Evolutionary conservation across 2,797 vertebrate species (phyloP).

Genomic region (Kryptopterus vitreolus): DNA sequence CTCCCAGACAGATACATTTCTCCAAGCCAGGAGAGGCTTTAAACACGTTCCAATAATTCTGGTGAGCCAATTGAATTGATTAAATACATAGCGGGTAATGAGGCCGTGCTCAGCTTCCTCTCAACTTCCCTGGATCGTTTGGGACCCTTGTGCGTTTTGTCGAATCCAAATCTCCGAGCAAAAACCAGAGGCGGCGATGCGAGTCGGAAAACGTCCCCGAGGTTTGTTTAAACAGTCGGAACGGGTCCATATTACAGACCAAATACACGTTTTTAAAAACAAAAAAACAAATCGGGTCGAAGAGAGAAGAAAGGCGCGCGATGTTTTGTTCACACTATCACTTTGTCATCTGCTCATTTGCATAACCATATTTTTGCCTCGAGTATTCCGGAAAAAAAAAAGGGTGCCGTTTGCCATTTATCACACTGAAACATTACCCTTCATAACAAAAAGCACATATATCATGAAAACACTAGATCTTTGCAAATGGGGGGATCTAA

Average conservation of each 20-base stretch:
- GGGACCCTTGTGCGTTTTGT: background rate
- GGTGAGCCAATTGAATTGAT: constrained; percentile 1
- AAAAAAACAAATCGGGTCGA: constrained; percentile 1
- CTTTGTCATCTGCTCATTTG: constrained; percentile 50
- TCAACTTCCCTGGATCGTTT: constrained; percentile 11
- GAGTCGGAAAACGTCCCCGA: constrained; percentile 1
- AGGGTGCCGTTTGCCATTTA: constrained; percentile 45
- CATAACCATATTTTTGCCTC: constrained; percentile 50
- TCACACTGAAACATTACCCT: constrained; percentile 48
- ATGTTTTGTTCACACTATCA: constrained; percentile 36
- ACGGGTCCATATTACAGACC: background rate
- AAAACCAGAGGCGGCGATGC: background rate
- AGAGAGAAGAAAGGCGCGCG: constrained; percentile 17
- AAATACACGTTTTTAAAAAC: background rate
- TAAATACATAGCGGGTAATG: constrained; percentile 7
- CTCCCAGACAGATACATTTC: constrained; percentile 7
- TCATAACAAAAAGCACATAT: constrained; percentile 39
- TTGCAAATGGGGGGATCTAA: constrained; percentile 18
- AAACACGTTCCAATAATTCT: constrained; percentile 9
- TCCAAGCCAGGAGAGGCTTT: background rate
- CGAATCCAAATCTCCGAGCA: background rate
- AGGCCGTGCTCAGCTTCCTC: constrained; percentile 11
- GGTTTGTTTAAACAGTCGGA: background rate
- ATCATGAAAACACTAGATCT: constrained; percentile 34
- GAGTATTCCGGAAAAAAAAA: constrained; percentile 52